phyloP scores from a whole-genome alignment of 2,113 vertebrate species.

The Eulemur macaco region DNA sequence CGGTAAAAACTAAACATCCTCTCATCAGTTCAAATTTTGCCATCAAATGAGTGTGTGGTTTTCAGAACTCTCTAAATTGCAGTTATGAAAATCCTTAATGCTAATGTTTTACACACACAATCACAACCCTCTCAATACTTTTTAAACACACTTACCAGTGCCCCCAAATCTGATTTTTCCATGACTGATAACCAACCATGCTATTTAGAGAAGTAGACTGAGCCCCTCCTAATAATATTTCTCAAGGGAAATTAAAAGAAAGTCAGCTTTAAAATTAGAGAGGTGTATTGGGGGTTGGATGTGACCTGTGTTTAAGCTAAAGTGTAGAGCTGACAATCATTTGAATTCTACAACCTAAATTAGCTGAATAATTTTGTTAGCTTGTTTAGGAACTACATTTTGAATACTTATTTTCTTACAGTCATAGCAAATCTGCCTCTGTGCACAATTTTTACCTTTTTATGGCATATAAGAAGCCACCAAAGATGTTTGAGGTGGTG shows the following conservation, averaged over 20 bases:
- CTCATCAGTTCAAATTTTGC: background rate
- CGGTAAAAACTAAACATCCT: background rate
- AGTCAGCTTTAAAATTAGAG: background rate
- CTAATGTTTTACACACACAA: background rate
- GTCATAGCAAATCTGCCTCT: background rate
- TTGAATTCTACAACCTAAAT: conserved; percentile 35
- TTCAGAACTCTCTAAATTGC: background rate
- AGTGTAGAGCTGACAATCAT: background rate
- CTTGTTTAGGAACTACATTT: background rate
- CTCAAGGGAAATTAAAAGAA: conserved; percentile 30
- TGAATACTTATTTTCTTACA: background rate
- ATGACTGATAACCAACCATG: background rate
- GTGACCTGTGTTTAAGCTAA: background rate
- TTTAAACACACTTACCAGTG: background rate
- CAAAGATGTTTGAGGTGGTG: background rate
- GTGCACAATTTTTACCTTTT: background rate
- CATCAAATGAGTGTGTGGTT: background rate
- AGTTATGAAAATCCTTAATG: background rate
- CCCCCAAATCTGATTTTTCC: background rate
- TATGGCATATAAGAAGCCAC: background rate
- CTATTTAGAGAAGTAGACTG: background rate
- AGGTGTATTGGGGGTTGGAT: background rate
- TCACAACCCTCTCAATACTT: background rate
- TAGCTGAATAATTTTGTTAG: background rate
- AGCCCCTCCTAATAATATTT: background rate